Conservation (phyloP, 2,797 vertebrate species). For the Nannoperca obscura region DNA sequence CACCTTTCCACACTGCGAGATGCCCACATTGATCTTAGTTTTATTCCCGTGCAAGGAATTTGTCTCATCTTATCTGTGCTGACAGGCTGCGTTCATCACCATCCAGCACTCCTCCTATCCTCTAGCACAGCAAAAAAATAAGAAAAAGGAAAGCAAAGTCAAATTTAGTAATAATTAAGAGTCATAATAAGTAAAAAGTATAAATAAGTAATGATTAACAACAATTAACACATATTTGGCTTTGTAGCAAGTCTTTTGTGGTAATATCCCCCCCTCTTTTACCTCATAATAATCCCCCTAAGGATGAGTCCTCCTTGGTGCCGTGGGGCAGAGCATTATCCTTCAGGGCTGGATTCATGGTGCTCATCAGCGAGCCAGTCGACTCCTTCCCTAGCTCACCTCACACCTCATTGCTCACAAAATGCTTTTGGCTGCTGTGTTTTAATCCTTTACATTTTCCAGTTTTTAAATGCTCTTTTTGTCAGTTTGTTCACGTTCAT, state of each 20-base stretch:
- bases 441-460: conserved; percentile 15
- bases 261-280: conserved; percentile 12
- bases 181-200: too few relatives aligned
- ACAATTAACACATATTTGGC: conserved; percentile 24
- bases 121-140: conserved; percentile 7
- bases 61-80: conserved; percentile 74
- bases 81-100: conserved; percentile 69
- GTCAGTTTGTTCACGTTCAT: conserved; percentile 27
- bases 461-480: conserved; percentile 17
- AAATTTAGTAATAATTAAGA: conserved; percentile 16
- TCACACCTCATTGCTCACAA: conserved; percentile 26
- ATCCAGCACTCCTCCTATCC: conserved; percentile 37
- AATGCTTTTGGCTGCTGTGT: conserved; percentile 1
- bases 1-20: conserved; percentile 53
- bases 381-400: conserved; percentile 41
- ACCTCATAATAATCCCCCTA: conserved; percentile 22
- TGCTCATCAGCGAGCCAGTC: conserved; percentile 49
- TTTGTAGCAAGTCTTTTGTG: not conserved
- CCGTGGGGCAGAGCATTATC: conserved; percentile 43
- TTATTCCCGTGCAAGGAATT: conserved; percentile 62
- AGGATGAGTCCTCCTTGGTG: conserved; percentile 33
- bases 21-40: conserved; percentile 72
- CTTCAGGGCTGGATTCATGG: conserved; percentile 42
- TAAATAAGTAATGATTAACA: too few relatives aligned
- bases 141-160: conserved; percentile 17